A percentile compares a stretch with the other conserved stretches of the same genome.
phyloP scores from a whole-genome alignment of 2,888 invertebrate species.

The Beris morrisii region DNA sequence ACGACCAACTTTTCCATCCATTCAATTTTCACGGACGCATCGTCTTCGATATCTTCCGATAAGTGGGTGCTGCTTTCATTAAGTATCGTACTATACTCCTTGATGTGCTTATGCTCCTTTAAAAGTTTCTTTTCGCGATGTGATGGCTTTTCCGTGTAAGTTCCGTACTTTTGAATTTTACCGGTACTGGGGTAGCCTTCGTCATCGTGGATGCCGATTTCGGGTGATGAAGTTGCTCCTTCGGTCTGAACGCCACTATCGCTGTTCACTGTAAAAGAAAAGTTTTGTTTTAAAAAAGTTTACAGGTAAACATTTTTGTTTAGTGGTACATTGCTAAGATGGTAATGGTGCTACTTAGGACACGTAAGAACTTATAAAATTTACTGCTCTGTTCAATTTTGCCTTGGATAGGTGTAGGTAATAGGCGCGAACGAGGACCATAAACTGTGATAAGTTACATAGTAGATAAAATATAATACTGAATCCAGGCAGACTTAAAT shows the following conservation, averaged over 20 bases:
- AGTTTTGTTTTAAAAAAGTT: conserved; percentile 6
- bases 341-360: too few species aligned
- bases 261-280: conserved; percentile 59
- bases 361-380: too few species aligned
- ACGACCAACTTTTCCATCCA: conserved; percentile 72
- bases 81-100: conserved; percentile 58
- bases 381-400: too few species aligned
- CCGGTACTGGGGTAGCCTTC: conserved; percentile 25
- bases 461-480: too few species aligned
- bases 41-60: conserved; percentile 50
- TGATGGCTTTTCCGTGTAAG: conserved; percentile 46
- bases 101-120: conserved; percentile 61
- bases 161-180: not conserved
- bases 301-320: not conserved
- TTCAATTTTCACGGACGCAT: conserved; percentile 67
- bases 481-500: too few species aligned
- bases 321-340: too few species aligned
- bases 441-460: too few species aligned
- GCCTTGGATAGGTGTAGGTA: too few species aligned
- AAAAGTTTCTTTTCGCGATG: conserved; percentile 60
- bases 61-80: not conserved
- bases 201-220: conserved; percentile 42
- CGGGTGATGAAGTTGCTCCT: conserved; percentile 57
- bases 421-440: too few species aligned
- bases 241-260: conserved; percentile 71